Evolutionary conservation across 2,888 invertebrate species (phyloP), one percentile per base, ranked within the genome.

Genomic region (Ophion costatus): DNA sequence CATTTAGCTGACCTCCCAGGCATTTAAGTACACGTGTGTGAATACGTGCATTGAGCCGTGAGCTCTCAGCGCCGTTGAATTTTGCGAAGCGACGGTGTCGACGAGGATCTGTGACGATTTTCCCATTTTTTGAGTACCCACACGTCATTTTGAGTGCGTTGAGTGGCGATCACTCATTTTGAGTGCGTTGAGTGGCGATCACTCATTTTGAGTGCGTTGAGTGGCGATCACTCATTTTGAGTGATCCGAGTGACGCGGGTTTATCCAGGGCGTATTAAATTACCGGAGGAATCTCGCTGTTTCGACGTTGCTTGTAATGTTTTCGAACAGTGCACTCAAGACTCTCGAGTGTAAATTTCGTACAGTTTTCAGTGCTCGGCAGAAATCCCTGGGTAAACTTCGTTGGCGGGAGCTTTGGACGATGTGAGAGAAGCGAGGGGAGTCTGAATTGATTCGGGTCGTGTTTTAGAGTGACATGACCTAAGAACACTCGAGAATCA

Each of bases 131-230:
- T 59, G 59, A 73, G 38, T 42, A 73, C 59, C 22, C 71, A 71
- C 71, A 38, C 33, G 29, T 1, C n/a, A 33, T 57, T 57, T 71
- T 71, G n/a, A 71, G 71, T 71, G 71, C 57, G 4, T 5, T 38
- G 71, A 71, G 71, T 71, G 71, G 11, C 57, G 29, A 42, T 11
- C 20, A 17, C 20, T 67, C n/a, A 10, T 9, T 70, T 70, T 51
- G 69, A 29, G 69, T 70, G 69, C 11, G 3, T 3, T 10, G 51
- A 70, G 11, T 56, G 24, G 24, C 11, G 17, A n/a, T n/a, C n/a
- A n/a, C n/a, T 1, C n/a, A 33, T 57, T 57, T 71, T 71, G n/a
- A 71, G 71, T 71, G 71, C 57, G 4, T 5, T 38, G 71, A 71
- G 71, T 71, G 71, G 11, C 57, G 29, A 42, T 11, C 20, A 17